phyloP scores from a whole-genome alignment of 2,113 vertebrate genomes.

The Piaya cayana region DNA sequence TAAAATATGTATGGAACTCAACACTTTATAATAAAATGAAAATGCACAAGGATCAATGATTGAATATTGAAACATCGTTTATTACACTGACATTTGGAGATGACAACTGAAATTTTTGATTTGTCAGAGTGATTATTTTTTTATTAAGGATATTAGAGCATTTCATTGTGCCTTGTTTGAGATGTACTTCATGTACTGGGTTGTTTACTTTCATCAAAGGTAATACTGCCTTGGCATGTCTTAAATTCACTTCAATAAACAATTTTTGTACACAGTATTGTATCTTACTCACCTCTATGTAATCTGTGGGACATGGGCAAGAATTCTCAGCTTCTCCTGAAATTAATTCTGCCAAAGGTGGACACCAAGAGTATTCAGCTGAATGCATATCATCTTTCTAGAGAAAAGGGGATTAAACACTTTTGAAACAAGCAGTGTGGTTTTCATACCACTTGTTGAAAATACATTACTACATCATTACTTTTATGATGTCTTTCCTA shows the following conservation, averaged over 20 bases:
- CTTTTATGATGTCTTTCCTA: neutral
- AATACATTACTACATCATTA: neutral
- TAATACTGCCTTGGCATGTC: neutral
- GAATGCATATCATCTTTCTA: slow-evolving; percentile 74
- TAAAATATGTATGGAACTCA: neutral
- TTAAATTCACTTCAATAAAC: neutral
- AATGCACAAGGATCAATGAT: neutral
- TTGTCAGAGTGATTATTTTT: neutral
- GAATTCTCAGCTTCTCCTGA: slow-evolving; percentile 79
- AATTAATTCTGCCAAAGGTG: slow-evolving; percentile 82
- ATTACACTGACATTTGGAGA: neutral
- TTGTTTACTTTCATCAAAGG: neutral
- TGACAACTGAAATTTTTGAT: neutral
- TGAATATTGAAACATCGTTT: neutral
- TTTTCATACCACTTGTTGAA: neutral
- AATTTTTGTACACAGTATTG: neutral
- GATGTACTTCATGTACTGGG: neutral
- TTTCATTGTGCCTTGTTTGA: neutral
- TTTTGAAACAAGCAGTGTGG: neutral
- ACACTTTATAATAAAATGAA: neutral
- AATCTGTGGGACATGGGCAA: slow-evolving; percentile 82
- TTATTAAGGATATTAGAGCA: neutral
- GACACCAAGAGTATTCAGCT: slow-evolving; percentile 76
- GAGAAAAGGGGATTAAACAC: neutral
- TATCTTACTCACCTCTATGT: slow-evolving; percentile 74